Base-by-base conservation (phyloP, 2,888 invertebrate genomes). In the Acleris cristana region DNA sequence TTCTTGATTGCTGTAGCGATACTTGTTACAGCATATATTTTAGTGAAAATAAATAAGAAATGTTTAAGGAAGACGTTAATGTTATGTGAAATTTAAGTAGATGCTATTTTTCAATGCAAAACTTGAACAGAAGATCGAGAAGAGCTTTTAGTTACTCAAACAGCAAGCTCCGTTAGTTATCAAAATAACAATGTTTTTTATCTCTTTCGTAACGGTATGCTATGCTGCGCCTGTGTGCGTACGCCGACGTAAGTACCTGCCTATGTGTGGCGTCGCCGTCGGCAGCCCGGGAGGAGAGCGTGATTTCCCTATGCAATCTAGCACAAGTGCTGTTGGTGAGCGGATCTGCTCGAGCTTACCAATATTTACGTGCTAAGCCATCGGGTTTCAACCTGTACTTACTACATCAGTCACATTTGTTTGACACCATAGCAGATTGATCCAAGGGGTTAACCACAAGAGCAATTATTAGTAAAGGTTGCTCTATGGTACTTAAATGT, bases 121-220 rank as follows among this genome's bases (percentile, higher is more conserved):
- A 40, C 40, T 55, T 19, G 40, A 40, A 40, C 14, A 14, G 14
- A 34, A 14, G 34, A 55, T 55, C 21, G 19, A 26, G 40, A 40
- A 34, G 19, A 65, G 26, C 44, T 40, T 26, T 61, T 44, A 52
- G 23, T 8, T 26, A 2, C 18, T 58, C 48, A 18, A 34, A 30
- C 51, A 34, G 16, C 21, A 34, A 30, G 52, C n/a, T 45, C 67
- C 70, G 69, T 34, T 69, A 69, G 62, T 72, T 73, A 67, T 69
- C 64, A 65, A 64, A 68, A 70, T 67, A 65, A 70, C 70, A 72
- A 70, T 66, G 70, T 71, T 75, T 77, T 81, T 83, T 82, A 81
- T 88, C 87, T 86, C 69, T 73, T 69, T 77, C 78, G 72, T 84
- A 79, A 80, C 78, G 78, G 80, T 87, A 76, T 81, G 74, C 87